A percentile compares a stretch with the other conserved stretches of the same genome.
Conservation (phyloP, 2,113 vertebrate species). For the Chunga burmeisteri region DNA sequence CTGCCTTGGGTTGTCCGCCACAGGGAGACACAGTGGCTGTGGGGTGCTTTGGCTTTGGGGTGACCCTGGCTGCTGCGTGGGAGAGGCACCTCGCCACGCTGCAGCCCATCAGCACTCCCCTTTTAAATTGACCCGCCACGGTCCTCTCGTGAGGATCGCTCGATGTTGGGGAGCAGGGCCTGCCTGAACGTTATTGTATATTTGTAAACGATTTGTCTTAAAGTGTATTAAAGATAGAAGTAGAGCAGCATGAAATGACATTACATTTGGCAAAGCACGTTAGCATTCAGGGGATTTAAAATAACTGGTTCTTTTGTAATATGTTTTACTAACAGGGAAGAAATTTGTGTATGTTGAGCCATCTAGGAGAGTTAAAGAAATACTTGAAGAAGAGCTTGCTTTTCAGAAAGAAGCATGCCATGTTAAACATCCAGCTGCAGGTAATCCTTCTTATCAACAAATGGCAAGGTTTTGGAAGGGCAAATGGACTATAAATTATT, state of each 20-base stretch:
- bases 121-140: too few species aligned
- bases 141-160: fast-evolving
- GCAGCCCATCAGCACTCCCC: too few species aligned
- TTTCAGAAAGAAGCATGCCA: slow-evolving; percentile 65
- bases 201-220: not conserved
- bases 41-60: too few species aligned
- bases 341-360: slow-evolving; percentile 69
- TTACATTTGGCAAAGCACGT: fast-evolving
- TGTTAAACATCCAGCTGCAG: slow-evolving; percentile 66
- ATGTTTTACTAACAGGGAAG: slow-evolving; percentile 58
- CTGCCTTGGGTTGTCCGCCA: not conserved
- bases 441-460: slow-evolving; percentile 46
- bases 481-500: not conserved
- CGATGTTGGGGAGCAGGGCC: fast-evolving
- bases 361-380: slow-evolving; percentile 74
- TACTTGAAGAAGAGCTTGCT: slow-evolving; percentile 74
- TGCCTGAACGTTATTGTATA: fast-evolving
- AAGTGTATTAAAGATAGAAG: not conserved
- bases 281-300: not conserved
- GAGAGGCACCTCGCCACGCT: fast-evolving
- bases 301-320: not conserved
- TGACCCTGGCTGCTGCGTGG: not conserved
- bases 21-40: fast-evolving
- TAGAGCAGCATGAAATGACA: not conserved
- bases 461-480: not conserved